Evolutionary conservation across 2,888 invertebrate genomes (phyloP).

Genomic region (Aspidiotus destructor): DNA sequence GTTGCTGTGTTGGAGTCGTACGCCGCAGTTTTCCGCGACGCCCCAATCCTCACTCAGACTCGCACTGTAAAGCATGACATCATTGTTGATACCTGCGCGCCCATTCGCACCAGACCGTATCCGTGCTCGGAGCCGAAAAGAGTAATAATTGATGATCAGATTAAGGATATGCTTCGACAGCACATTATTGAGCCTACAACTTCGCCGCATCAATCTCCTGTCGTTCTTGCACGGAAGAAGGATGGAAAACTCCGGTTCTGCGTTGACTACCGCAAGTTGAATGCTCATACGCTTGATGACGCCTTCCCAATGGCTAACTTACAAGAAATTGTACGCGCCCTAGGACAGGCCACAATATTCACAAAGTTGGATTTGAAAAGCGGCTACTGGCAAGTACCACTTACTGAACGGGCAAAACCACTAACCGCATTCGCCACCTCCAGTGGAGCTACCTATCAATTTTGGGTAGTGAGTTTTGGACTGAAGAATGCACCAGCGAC

Average conservation of each 20-base stretch:
- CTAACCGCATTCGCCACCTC: conserved; percentile 34
- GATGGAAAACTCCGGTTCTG: conserved; percentile 8
- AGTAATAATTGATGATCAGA: neutral
- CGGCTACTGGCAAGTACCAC: conserved; percentile 34
- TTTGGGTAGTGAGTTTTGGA: conserved; percentile 34
- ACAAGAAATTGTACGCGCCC: conserved; percentile 16
- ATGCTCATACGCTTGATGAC: conserved; percentile 14
- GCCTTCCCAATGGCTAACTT: conserved; percentile 28
- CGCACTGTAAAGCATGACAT: neutral
- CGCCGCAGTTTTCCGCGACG: neutral
- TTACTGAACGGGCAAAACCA: conserved; percentile 7
- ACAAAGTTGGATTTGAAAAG: conserved; percentile 32
- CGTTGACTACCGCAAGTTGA: conserved; percentile 30
- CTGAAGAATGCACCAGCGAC: conserved; percentile 26
- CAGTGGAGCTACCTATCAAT: conserved; percentile 32
- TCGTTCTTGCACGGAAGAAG: conserved; percentile 14
- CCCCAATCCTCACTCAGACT: neutral
- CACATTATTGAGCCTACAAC: conserved; percentile 17
- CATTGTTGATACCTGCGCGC: neutral
- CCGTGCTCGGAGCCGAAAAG: neutral
- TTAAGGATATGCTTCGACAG: conserved; percentile 7
- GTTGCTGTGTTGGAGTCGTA: neutral
- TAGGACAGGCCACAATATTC: conserved; percentile 29
- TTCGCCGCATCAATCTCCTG: conserved; percentile 17
- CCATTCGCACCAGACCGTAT: neutral